Evolutionary conservation across 1,140 invertebrate genomes (phyloP), one percentile per base, ranked within the genome.

Genomic region (Brachionus rotundiformis): DNA sequence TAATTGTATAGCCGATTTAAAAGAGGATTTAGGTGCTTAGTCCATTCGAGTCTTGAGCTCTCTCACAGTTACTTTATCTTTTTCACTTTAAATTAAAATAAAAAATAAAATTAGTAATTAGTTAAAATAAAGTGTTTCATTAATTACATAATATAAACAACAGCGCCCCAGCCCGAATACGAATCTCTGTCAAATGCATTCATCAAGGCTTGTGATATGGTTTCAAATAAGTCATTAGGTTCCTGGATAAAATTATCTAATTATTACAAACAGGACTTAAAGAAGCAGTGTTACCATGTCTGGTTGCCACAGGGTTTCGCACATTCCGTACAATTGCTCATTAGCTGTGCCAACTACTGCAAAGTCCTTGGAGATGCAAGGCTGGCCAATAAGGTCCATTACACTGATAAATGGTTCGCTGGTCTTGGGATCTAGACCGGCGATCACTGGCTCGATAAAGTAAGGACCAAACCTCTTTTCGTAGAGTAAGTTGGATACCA

Each of bases 131-230:
- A n/a, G n/a, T 19, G 7, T 33, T 11, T 29, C 1, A 41, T 33
- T 39, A 88, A 90, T 91, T 89, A 93, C 92, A 99, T 95, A 80
- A 99, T 92, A 86, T 98, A 93, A 73, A 99, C 95, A 63, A 95
- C 91, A 13, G 93, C 96, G 83, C 98, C 98, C 95, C 96, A 98
- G 86, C 98, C 98, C 85, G 95, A 96, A 84, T 94, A 92, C 63
- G 96, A 95, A 90, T 99, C 97, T 85, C 97, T 91, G 88, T 99
- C 96, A 83, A 94, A 93, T 13, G 95, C 95, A 89, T 97, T 98
- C 31, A 99, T 91, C 83, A 99, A 89, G 59, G 96, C 93, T 89
- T 98, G 94, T 82, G 95, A 95, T 82, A 98, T 96, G 7, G 93
- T 94, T 89, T 99, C 97, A 89, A 98, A 98, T 7, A 99, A 89